Percentiles rank a stretch among this genome's conserved stretches.
Evolutionary conservation across 2,113 vertebrate genomes (phyloP).

Genomic region (Nesospiza acunhae): DNA sequence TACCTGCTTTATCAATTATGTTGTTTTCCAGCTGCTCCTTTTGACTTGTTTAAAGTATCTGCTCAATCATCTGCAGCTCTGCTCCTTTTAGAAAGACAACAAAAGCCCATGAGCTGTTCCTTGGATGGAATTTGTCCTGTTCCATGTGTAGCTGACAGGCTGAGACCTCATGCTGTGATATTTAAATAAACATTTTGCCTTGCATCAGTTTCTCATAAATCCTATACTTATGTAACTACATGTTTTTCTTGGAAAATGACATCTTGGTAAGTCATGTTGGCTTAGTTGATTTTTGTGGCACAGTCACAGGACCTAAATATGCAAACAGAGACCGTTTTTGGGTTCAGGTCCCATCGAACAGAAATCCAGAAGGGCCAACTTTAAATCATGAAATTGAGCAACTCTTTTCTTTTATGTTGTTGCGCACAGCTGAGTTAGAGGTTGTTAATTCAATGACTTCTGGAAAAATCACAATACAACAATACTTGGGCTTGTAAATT

Average conservation of each 20-base stretch:
- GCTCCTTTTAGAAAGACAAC: background rate
- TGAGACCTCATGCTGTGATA: background rate
- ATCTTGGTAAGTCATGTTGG: background rate
- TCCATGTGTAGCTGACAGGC: background rate
- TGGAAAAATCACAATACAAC: background rate
- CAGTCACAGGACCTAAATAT: background rate
- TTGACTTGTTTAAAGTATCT: background rate
- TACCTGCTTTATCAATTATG: background rate
- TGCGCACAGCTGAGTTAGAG: background rate
- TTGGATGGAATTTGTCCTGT: background rate
- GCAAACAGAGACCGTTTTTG: background rate
- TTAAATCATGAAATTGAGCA: background rate
- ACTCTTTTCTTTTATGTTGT: background rate
- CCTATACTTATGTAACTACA: background rate
- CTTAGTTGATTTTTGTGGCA: background rate
- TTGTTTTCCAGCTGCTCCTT: background rate
- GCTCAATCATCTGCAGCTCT: background rate
- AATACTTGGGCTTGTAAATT: background rate
- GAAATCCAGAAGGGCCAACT: background rate
- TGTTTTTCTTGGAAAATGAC: background rate
- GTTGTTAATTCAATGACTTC: background rate
- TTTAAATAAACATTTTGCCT: slow-evolving; percentile 7
- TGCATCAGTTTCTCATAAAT: background rate
- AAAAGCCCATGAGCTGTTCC: background rate
- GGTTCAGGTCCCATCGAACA: background rate